Evolutionary conservation across 2,797 vertebrate genomes (phyloP).

Genomic region (Lacerta viridis): DNA sequence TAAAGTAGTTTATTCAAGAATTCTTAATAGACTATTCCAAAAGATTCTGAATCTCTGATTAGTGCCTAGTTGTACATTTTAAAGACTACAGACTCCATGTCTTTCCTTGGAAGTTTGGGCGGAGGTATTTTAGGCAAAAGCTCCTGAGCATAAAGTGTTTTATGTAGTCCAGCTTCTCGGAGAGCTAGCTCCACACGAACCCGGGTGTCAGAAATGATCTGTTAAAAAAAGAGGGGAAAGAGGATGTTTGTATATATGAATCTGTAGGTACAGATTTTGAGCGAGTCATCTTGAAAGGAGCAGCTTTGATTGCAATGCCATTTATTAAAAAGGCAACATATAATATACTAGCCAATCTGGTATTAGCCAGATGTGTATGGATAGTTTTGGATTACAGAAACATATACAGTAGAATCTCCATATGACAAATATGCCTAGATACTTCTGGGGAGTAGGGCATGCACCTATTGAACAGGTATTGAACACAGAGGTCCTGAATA

Average conservation of each 20-base stretch:
- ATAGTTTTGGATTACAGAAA: background rate
- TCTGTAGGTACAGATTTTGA: background rate
- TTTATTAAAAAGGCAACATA: background rate
- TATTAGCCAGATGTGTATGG: background rate
- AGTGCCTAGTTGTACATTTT: slow-evolving; percentile 65
- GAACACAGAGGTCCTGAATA: background rate
- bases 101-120: slow-evolving; percentile 88
- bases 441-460: background rate
- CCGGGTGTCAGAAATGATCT: slow-evolving; percentile 93
- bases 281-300: background rate
- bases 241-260: background rate
- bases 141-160: slow-evolving; percentile 87
- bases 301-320: background rate
- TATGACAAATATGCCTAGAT: background rate
- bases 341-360: background rate
- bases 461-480: background rate
- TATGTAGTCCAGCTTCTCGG: slow-evolving; percentile 91
- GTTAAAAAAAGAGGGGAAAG: slow-evolving; percentile 65
- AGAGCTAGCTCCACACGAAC: slow-evolving; percentile 90
- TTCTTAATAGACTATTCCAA: slow-evolving; percentile 7
- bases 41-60: background rate
- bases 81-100: slow-evolving; percentile 85
- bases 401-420: background rate
- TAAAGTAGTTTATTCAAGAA: slow-evolving; percentile 17
- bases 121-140: slow-evolving; percentile 87